Evolutionary conservation across 1,140 invertebrate species (phyloP).

Genomic region (Plutomurus gul): DNA sequence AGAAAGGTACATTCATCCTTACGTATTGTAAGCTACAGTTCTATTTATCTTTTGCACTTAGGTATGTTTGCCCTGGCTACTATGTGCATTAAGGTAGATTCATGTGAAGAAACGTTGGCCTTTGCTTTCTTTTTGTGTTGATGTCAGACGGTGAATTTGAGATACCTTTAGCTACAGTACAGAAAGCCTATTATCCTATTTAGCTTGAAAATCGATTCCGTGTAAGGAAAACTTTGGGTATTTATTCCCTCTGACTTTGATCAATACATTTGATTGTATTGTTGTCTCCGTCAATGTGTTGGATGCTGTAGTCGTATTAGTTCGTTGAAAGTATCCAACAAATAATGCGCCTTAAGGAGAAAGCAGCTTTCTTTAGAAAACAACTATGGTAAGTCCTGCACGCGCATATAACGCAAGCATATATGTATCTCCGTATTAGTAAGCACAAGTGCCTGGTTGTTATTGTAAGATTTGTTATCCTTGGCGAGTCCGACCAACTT

Average conservation of each 20-base stretch:
- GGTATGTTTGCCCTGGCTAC: too few species aligned
- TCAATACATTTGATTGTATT: not conserved
- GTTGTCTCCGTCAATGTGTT: not conserved
- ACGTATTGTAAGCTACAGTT: too few species aligned
- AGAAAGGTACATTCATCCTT: too few species aligned
- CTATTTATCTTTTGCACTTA: too few species aligned
- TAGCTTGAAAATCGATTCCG: not conserved
- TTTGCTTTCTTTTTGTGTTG: not conserved
- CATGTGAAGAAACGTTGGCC: not conserved
- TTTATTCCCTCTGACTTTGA: not conserved
- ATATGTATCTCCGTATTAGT: too few species aligned
- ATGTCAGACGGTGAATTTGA: constrained; percentile 18
- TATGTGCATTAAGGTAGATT: too few species aligned
- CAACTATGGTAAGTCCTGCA: too few species aligned
- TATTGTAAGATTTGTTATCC: too few species aligned
- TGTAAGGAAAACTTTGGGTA: not conserved
- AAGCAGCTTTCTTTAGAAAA: too few species aligned
- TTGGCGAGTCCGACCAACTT: too few species aligned
- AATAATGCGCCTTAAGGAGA: not conserved
- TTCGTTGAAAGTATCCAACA: not conserved
- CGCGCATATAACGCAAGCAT: too few species aligned
- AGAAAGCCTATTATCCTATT: not conserved
- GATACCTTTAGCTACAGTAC: not conserved
- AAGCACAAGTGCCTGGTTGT: too few species aligned
- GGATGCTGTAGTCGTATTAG: not conserved